Evolutionary conservation across 92 coral and sea anemone genomes (phyloP).

Genomic region (Parazoanthus darwini): DNA sequence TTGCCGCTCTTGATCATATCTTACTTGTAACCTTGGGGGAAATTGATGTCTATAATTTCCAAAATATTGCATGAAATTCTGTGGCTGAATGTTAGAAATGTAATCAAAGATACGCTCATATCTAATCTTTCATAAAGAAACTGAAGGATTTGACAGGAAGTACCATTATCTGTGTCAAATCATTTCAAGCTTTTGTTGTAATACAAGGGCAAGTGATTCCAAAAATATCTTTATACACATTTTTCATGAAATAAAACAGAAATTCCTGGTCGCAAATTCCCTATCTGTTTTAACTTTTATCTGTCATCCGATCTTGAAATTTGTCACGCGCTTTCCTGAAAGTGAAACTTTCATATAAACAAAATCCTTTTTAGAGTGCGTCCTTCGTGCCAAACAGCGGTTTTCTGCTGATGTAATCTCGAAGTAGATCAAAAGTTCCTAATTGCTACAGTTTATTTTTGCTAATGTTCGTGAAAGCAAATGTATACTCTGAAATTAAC

Average conservation of each 20-base stretch:
- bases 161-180: not conserved
- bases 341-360: no score
- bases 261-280: not conserved
- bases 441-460: not conserved
- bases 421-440: not conserved
- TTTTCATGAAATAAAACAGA: not conserved
- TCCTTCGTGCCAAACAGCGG: not conserved
- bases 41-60: not conserved
- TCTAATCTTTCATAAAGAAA: not conserved
- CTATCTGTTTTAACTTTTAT: no score
- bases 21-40: no score
- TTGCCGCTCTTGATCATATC: no score
- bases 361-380: not conserved
- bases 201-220: not conserved
- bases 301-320: not conserved
- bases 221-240: no score
- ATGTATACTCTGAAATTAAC: no score
- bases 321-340: not conserved
- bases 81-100: not conserved
- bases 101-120: not conserved
- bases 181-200: not conserved
- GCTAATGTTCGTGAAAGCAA: not conserved
- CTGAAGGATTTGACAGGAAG: not conserved
- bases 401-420: not conserved
- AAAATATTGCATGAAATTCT: no score